Evolutionary conservation across 92 coral and sea anemone genomes (phyloP).

Genomic region (Porites lobata): DNA sequence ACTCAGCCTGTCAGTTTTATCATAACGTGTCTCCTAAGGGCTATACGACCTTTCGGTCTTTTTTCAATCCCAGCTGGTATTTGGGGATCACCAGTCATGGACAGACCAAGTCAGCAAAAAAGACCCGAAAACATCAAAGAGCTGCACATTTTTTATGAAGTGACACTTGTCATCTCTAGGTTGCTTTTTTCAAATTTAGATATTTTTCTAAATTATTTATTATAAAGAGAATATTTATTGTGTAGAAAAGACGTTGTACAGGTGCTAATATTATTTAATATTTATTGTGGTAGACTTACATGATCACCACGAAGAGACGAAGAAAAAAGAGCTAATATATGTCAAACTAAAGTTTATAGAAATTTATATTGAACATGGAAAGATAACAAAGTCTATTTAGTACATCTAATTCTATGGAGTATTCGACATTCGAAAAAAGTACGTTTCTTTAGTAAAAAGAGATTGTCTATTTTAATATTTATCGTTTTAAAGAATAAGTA

Average conservation of each 20-base stretch:
- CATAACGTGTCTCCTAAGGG: constrained; percentile 55
- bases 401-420: constrained; percentile 9
- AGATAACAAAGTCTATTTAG: constrained; percentile 11
- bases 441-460: constrained; percentile 37
- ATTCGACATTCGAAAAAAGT: constrained; percentile 51
- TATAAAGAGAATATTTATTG: constrained; percentile 20
- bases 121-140: constrained; percentile 42
- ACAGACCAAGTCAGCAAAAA: constrained; percentile 66
- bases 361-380: constrained; percentile 22
- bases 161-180: neutral
- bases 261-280: neutral
- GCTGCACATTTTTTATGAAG: constrained; percentile 59
- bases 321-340: neutral
- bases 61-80: constrained; percentile 43
- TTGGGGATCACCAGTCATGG: constrained; percentile 68
- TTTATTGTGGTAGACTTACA: neutral
- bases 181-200: constrained; percentile 5
- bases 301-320: neutral
- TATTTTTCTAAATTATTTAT: constrained; percentile 24
- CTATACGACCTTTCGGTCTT: constrained; percentile 55
- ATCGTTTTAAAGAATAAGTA: too few relatives aligned
- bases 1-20: constrained; percentile 51
- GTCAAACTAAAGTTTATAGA: neutral
- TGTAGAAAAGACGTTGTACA: constrained; percentile 11
- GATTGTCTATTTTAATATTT: neutral